These are phyloP conservation scores for Cavia aperea DNA, from an alignment of 2,113 vertebrate genomes.

Conservation along the genomic window DNA sequence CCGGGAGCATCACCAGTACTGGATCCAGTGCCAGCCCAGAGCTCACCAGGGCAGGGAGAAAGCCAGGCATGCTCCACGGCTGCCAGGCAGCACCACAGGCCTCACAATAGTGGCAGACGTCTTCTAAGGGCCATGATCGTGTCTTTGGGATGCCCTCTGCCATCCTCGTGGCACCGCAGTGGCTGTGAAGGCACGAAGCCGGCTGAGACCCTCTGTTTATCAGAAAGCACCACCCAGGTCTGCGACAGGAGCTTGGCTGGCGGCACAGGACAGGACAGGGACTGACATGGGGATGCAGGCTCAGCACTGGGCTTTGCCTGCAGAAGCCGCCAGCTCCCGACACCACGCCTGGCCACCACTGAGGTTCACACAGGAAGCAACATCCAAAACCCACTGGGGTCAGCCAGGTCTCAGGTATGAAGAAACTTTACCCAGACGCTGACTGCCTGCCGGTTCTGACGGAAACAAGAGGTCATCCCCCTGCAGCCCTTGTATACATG, in stretches of 20 bases:
- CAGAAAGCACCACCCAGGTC: background rate
- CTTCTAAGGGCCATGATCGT: background rate
- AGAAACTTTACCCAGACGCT: background rate
- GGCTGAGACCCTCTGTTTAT: background rate
- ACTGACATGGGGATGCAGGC: background rate
- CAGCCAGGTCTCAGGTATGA: accelerated
- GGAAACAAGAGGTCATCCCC: background rate
- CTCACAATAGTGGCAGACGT: background rate
- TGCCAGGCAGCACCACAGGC: background rate
- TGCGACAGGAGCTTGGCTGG: background rate
- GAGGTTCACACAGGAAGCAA: background rate
- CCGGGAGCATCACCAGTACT: background rate
- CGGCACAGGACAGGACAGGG: background rate
- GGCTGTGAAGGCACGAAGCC: accelerated
- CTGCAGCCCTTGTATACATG: background rate
- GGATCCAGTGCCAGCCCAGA: background rate
- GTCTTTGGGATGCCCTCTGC: too few relatives aligned
- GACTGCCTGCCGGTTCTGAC: background rate
- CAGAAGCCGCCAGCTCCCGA: background rate
- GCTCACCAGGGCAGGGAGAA: background rate
- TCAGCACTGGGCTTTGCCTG: accelerated
- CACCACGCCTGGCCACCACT: accelerated
- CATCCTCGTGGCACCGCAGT: accelerated
- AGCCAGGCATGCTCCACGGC: accelerated
- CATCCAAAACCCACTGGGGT: accelerated